Conservation (phyloP, 2,797 vertebrate species). For the Macropus fuliginosus region DNA sequence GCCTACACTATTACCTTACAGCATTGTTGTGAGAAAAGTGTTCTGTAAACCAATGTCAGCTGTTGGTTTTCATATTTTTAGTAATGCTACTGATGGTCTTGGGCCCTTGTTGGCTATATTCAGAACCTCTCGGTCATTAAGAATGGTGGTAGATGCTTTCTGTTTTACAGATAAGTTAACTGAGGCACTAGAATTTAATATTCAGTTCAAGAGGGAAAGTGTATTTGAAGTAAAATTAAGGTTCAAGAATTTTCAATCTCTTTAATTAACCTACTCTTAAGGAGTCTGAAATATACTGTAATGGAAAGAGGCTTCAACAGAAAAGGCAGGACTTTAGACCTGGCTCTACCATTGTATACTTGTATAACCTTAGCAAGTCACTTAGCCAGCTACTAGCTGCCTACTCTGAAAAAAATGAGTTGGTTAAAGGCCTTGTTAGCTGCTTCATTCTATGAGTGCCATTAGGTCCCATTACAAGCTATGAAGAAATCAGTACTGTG, state of each 20-base stretch:
- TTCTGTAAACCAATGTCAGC: neutral
- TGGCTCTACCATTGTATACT: too few species aligned
- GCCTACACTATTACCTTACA: neutral
- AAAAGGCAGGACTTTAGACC: neutral
- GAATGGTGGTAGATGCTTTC: slow-evolving; percentile 24
- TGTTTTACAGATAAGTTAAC: slow-evolving; percentile 14
- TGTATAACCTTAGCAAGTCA: neutral
- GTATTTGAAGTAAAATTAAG: neutral
- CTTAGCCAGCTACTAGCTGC: neutral
- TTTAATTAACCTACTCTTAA: neutral
- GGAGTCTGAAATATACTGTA: neutral
- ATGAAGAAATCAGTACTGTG: too few species aligned
- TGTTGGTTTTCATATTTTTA: neutral
- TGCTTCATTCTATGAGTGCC: too few species aligned
- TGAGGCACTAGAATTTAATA: slow-evolving; percentile 20
- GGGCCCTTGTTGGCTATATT: neutral
- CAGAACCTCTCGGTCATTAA: neutral
- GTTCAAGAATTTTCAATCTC: neutral
- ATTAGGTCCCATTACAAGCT: too few species aligned
- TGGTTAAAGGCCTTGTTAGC: neutral
- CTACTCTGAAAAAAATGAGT: neutral
- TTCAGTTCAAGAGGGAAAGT: neutral
- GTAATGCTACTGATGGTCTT: neutral
- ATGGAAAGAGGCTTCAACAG: neutral
- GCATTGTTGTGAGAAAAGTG: neutral